Base-by-base conservation (phyloP, 1,140 invertebrate genomes). In the Phymorhynchus buccinoides region DNA sequence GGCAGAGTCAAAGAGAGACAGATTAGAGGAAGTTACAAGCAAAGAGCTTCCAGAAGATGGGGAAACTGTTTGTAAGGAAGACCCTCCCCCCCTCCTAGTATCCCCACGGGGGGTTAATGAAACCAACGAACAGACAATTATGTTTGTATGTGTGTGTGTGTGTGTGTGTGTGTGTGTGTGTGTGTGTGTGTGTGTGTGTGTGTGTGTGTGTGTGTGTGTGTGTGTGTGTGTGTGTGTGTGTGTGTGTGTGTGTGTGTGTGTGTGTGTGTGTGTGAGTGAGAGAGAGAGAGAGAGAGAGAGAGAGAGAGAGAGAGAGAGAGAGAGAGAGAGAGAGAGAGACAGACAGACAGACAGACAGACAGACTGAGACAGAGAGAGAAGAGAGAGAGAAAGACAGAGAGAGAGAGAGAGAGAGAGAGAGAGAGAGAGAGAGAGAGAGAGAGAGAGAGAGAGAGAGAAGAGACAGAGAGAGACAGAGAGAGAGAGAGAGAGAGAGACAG, bases 181-280 rank as follows among this genome's bases (percentile, higher is more conserved):
- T 71, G 66, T 71, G 9, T 71, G 66, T 71, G 66, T 9, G 7
- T 71, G 66, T 71, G 66, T 71, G 32, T 75, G 71, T 75, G 71
- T 75, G 3, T 75, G n/a, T 75, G 71, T 71, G 32, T 75, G 71
- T 75, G 71, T 75, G 71, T 75, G 32, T 75, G 71, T 37, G n/a
- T 75, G 32, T 37, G 32, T 75, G 71, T 27, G 71, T 37, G 71
- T 37, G 30, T 27, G 71, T 27, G 32, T 7, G 71, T 12, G 71
- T 27, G 32, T 7, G 12, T 75, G 71, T 37, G 30, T 35, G 32
- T 32, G 27, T 37, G 71, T 75, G 32, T 39, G 12, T 75, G 3
- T 75, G 71, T 75, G 71, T 75, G 71, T 7, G n/a, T 6, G 9
- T 6, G 9, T 6, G 32, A 73, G 68, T 12, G 30, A 73, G 30